A percentile compares a stretch with the other conserved stretches of the same genome.
Conservation (phyloP, 2,797 vertebrate genomes). For the Luscinia megarhynchos region DNA sequence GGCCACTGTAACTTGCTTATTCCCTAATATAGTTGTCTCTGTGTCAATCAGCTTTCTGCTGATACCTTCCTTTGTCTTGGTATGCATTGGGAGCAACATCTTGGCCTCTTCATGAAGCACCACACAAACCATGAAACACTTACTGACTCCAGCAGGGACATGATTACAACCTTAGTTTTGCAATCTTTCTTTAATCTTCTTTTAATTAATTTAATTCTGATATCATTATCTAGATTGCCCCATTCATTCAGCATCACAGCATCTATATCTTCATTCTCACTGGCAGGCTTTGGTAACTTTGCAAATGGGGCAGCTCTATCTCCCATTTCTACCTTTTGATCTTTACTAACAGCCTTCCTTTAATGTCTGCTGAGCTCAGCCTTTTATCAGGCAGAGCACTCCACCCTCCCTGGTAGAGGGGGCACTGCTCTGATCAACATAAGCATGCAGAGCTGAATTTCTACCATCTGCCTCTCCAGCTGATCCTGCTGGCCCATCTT, state of each 20-base stretch:
- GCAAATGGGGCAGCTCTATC: slow-evolving; percentile 54
- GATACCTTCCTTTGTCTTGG: slow-evolving; percentile 2
- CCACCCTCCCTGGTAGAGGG: slow-evolving; percentile 29
- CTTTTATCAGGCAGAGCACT: slow-evolving; percentile 37
- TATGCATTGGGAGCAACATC: neutral
- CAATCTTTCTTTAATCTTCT: slow-evolving; percentile 67
- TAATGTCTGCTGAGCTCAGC: slow-evolving; percentile 59
- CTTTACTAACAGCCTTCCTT: slow-evolving; percentile 37
- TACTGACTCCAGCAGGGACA: neutral
- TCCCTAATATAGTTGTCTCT: neutral
- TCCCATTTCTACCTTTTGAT: slow-evolving; percentile 61
- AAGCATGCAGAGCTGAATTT: neutral
- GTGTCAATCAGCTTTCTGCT: neutral
- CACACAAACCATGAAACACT: slow-evolving; percentile 5
- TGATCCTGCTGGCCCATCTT: slow-evolving; percentile 19
- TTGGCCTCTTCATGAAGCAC: neutral
- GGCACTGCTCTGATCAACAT: neutral
- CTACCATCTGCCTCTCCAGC: neutral
- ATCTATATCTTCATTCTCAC: slow-evolving; percentile 30
- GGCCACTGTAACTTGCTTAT: neutral
- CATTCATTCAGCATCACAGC: slow-evolving; percentile 50
- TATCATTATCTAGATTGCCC: slow-evolving; percentile 51
- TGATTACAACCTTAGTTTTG: slow-evolving; percentile 27
- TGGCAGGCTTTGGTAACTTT: slow-evolving; percentile 46
- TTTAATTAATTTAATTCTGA: slow-evolving; percentile 69